These are phyloP conservation scores for Centropristis striata DNA, from an alignment of 2,113 vertebrate species.

Conservation along the genomic window DNA sequence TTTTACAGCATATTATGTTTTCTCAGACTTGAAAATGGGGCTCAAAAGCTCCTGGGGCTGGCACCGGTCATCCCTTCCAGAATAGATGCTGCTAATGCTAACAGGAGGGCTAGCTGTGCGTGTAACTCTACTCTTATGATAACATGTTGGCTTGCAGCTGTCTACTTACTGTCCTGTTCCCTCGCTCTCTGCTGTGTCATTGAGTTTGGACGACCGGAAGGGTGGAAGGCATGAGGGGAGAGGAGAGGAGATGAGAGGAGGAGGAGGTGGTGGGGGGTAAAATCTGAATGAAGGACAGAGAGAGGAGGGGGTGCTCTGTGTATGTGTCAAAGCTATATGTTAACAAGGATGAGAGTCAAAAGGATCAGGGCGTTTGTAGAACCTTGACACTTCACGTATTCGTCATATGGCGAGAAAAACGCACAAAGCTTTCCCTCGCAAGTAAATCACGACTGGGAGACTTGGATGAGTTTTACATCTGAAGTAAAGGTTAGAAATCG, in stretches of 20 bases:
- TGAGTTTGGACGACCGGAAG: slow-evolving; percentile 77
- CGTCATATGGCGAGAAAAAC: slow-evolving; percentile 20
- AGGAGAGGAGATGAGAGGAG: slow-evolving; percentile 2
- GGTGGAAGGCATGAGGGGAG: slow-evolving; percentile 39
- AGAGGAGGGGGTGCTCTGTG: slow-evolving; percentile 25
- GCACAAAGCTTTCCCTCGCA: neutral
- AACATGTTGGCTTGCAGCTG: slow-evolving; percentile 81
- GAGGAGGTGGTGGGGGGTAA: slow-evolving; percentile 10
- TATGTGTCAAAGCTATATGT: slow-evolving; percentile 44
- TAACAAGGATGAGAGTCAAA: slow-evolving; percentile 49
- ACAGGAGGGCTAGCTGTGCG: slow-evolving; percentile 54
- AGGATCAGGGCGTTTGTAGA: slow-evolving; percentile 31
- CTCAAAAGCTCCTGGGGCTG: neutral
- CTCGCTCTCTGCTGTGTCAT: slow-evolving; percentile 81
- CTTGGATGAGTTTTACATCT: slow-evolving; percentile 35
- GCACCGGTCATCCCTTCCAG: slow-evolving; percentile 44
- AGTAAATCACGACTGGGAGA: neutral
- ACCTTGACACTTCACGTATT: slow-evolving; percentile 46
- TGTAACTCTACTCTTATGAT: slow-evolving; percentile 79
- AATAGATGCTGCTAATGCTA: slow-evolving; percentile 71
- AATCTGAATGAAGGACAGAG: slow-evolving; percentile 76
- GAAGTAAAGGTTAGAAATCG: slow-evolving; percentile 67
- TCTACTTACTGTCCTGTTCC: slow-evolving; percentile 75
- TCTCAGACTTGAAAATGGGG: neutral
- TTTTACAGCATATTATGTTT: slow-evolving; percentile 5